Base-by-base conservation (phyloP, 2,113 vertebrate genomes). In the Lophius piscatorius region DNA sequence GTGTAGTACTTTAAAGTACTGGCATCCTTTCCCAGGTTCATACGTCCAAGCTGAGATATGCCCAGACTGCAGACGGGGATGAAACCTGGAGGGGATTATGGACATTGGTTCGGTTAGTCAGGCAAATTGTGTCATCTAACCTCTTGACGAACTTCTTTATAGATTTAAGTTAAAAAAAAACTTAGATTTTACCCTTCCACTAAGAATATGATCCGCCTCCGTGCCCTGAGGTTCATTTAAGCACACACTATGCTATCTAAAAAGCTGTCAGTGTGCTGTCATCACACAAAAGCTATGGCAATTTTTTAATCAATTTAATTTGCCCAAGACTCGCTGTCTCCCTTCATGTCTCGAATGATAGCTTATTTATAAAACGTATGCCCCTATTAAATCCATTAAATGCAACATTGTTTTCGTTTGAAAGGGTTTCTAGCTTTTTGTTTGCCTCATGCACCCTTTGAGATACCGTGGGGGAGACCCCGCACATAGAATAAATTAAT, bases 1-100 rank as follows among this genome's bases (percentile, higher is more conserved):
- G 97, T 99, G 35, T 97, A 99, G 82, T 94, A 99, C 66, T 97
- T 98, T 74, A 99, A 98, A 29, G 94, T 95, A 71, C 90, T 95
- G 83, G 97, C 97, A 7, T 98, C 92, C 79, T 92, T 97, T 44
- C 97, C 97, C 38, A 99, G 91, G 70, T 99, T 99, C 93, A 99
- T 95, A 2, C 87, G 94, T 35, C 96, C 96, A 4, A 95, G 93
- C 88, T 98, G 95, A 77, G 93, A 93, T 9, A 95, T 90, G 28
- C 95, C 92, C 70, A 99, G 70, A 13, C 94, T 94, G 81, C 97
- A 99, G 69, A 98, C 86, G 16, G 97, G 97, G 78, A 98, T 95
- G 74, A 99, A 98, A 65, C 97, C 97, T 85, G 45, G 42, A 39
- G 24, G 41, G 17, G 23, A 20, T 5, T 11, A 13, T 2, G 23